phyloP scores from a whole-genome alignment of 2,888 invertebrate species.

The Timema cristinae region DNA sequence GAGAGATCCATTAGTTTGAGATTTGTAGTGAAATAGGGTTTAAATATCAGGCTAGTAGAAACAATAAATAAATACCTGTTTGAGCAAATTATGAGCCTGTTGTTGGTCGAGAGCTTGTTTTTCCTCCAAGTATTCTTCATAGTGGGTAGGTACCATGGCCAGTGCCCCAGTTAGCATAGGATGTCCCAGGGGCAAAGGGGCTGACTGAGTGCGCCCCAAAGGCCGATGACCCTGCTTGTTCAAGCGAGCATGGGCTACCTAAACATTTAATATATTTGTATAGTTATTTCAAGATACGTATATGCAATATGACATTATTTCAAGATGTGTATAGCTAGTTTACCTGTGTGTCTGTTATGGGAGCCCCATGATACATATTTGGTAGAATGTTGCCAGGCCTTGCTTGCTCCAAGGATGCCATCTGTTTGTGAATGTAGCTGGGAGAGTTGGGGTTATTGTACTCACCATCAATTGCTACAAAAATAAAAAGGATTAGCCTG shows the following conservation, averaged over 20 bases:
- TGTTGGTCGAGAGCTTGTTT: constrained; percentile 54
- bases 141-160: constrained; percentile 43
- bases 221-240: constrained; percentile 73
- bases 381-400: constrained; percentile 27
- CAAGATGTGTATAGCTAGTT: not conserved
- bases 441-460: constrained; percentile 47
- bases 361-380: constrained; percentile 46
- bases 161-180: constrained; percentile 62
- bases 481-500: not conserved
- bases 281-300: not conserved
- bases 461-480: constrained; percentile 43
- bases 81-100: constrained; percentile 58
- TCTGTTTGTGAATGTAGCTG: constrained; percentile 51
- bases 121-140: constrained; percentile 51
- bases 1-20: no score
- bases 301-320: not conserved
- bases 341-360: constrained; percentile 62
- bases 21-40: no score
- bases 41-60: no score
- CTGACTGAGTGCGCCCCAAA: constrained; percentile 87
- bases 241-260: constrained; percentile 61
- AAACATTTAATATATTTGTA: constrained; percentile 16
- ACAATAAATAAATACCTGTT: constrained; percentile 45
- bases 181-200: constrained; percentile 84
- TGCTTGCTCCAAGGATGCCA: constrained; percentile 50